Percentiles rank a stretch among this genome's conserved stretches.
Evolutionary conservation across 2,113 vertebrate genomes (phyloP).

Genomic region (Sarotherodon lohbergeri): DNA sequence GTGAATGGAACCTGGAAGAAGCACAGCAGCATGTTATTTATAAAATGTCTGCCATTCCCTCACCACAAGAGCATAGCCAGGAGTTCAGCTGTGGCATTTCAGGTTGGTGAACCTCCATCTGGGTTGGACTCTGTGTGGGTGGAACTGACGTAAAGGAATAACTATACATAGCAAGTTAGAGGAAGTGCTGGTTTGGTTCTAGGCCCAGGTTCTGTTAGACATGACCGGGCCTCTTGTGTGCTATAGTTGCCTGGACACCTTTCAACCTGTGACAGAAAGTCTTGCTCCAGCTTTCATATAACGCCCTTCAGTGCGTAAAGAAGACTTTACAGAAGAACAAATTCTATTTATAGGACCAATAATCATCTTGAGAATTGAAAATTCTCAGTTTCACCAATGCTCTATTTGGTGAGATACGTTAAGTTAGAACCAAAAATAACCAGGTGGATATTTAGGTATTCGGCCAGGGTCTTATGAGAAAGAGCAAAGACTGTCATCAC

Average conservation of each 20-base stretch:
- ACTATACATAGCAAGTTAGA: conserved; percentile 66
- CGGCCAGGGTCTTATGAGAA: conserved; percentile 58
- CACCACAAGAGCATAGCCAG: conserved; percentile 80
- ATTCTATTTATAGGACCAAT: conserved; percentile 25
- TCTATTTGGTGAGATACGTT: neutral
- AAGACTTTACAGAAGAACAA: conserved; percentile 7
- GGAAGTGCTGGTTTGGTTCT: conserved; percentile 70
- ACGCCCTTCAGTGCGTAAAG: conserved; percentile 6
- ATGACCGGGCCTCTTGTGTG: conserved; percentile 48
- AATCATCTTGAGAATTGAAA: neutral
- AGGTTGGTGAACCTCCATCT: conserved; percentile 77
- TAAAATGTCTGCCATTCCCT: conserved; percentile 90
- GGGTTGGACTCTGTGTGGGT: conserved; percentile 56
- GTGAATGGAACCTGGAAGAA: conserved; percentile 82
- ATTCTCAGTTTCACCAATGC: neutral
- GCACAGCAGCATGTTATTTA: conserved; percentile 98
- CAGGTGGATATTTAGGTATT: conserved; percentile 65
- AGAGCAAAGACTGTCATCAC: conserved; percentile 51
- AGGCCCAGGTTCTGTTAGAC: conserved; percentile 60
- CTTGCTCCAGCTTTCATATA: conserved; percentile 22
- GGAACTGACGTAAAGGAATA: conserved; percentile 66
- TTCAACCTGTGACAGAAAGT: conserved; percentile 36
- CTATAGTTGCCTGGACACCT: conserved; percentile 34
- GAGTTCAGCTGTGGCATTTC: conserved; percentile 90
- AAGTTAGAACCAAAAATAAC: conserved; percentile 29